Conservation (phyloP, 2,888 invertebrate genomes). For the Melanostoma scalare region DNA sequence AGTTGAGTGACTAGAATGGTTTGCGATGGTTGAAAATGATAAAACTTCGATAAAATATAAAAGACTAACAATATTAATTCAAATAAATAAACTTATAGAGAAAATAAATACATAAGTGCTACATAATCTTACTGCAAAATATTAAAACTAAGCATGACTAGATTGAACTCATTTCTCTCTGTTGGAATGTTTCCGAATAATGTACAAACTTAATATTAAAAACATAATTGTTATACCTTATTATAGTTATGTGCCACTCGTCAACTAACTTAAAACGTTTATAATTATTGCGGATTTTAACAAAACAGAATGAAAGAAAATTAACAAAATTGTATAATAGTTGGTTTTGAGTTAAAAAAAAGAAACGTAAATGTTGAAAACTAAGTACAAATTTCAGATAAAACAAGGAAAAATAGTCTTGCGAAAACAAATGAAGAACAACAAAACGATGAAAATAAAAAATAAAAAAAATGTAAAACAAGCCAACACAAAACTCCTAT, state of each 20-base stretch:
- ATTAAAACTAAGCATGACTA: conserved; percentile 62
- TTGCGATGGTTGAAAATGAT: neutral
- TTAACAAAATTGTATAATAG: too few species aligned
- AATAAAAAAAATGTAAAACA: neutral
- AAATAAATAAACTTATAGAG: neutral
- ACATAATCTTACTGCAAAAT: conserved; percentile 1
- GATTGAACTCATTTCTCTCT: conserved; percentile 68
- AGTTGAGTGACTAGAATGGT: conserved; percentile 5
- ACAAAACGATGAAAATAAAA: neutral
- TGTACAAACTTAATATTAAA: conserved; percentile 48
- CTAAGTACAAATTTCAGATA: too few species aligned
- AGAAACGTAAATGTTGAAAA: too few species aligned
- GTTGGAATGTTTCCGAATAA: conserved; percentile 53
- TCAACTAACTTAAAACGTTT: neutral
- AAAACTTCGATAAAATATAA: neutral
- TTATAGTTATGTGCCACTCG: conserved; percentile 29
- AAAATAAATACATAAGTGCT: neutral
- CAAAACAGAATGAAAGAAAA: too few species aligned
- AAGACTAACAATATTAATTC: neutral
- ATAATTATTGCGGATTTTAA: too few species aligned
- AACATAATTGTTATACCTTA: conserved; percentile 7
- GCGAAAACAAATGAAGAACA: neutral
- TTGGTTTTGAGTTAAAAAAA: too few species aligned
- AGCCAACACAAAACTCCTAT: conserved; percentile 25
- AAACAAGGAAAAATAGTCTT: too few species aligned